Conservation (phyloP, 2,113 vertebrate species). For the Gopherus flavomarginatus region DNA sequence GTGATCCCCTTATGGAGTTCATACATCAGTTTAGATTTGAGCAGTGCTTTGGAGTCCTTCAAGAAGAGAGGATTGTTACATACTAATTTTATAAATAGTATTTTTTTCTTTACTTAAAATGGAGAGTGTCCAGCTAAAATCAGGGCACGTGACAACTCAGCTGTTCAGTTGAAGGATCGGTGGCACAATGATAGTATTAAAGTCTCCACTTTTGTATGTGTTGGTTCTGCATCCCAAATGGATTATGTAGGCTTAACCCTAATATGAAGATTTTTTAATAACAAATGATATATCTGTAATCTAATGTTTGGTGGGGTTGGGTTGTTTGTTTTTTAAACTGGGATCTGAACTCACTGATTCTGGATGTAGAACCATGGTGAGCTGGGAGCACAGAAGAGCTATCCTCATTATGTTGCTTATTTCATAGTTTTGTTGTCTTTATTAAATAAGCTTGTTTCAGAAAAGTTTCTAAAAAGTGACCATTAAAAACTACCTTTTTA, state of each 20-base stretch:
- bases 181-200: not conserved
- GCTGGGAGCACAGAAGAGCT: not conserved
- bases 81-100: not conserved
- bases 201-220: not conserved
- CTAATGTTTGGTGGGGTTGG: not conserved
- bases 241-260: not conserved
- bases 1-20: not conserved
- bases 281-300: not conserved
- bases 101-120: not conserved
- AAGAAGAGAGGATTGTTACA: not conserved
- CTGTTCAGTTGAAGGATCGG: not conserved
- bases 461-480: constrained; percentile 21
- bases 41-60: not conserved
- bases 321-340: not conserved
- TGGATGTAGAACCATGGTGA: not conserved
- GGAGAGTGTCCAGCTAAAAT: not conserved
- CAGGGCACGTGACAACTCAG: not conserved
- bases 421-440: not conserved
- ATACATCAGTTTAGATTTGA: not conserved
- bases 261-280: not conserved
- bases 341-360: constrained; percentile 1
- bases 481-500: constrained; percentile 28
- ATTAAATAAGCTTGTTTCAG: constrained; percentile 12
- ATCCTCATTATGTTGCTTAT: constrained; percentile 18
- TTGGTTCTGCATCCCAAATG: constrained; percentile 6